Evolutionary conservation across 2,888 invertebrate genomes (phyloP).

Genomic region (Drosophila meridionalis): DNA sequence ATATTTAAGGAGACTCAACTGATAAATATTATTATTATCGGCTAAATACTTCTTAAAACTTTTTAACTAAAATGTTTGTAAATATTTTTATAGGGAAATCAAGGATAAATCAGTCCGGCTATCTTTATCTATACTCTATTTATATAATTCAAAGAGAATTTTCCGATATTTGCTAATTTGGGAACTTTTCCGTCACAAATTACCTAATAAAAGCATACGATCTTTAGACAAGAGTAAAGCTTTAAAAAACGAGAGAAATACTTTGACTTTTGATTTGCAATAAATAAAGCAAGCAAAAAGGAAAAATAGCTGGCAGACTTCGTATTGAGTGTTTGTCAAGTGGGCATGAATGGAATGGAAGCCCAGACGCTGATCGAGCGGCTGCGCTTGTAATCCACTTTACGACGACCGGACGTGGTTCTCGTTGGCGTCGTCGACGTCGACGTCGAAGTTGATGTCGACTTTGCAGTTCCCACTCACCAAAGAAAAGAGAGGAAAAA

Average conservation of each 20-base stretch:
- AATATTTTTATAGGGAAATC: too few species aligned
- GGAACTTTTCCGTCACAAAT: neutral
- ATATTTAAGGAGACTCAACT: too few species aligned
- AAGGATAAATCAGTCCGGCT: too few species aligned
- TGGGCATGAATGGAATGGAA: constrained; percentile 75
- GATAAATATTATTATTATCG: too few species aligned
- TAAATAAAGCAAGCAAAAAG: constrained; percentile 26
- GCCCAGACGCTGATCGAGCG: constrained; percentile 52
- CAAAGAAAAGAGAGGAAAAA: neutral
- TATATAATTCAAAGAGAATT: neutral
- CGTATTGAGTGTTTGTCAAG: constrained; percentile 71
- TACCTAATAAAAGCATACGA: neutral
- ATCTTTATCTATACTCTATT: neutral
- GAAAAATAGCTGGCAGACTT: constrained; percentile 41
- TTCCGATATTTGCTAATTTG: neutral
- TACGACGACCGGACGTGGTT: constrained; percentile 75
- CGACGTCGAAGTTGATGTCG: constrained; percentile 29
- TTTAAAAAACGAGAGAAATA: constrained; percentile 10
- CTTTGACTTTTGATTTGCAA: constrained; percentile 46
- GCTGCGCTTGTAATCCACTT: constrained; percentile 77
- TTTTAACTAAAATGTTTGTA: too few species aligned
- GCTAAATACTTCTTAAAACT: too few species aligned
- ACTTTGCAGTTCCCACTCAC: constrained; percentile 55
- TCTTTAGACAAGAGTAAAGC: constrained; percentile 9
- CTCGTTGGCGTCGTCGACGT: constrained; percentile 68